Evolutionary conservation across 37 sponge, comb jelly and placozoan genomes (phyloP), one percentile per base, ranked within the genome.

Genomic region (Haliclona indistincta): DNA sequence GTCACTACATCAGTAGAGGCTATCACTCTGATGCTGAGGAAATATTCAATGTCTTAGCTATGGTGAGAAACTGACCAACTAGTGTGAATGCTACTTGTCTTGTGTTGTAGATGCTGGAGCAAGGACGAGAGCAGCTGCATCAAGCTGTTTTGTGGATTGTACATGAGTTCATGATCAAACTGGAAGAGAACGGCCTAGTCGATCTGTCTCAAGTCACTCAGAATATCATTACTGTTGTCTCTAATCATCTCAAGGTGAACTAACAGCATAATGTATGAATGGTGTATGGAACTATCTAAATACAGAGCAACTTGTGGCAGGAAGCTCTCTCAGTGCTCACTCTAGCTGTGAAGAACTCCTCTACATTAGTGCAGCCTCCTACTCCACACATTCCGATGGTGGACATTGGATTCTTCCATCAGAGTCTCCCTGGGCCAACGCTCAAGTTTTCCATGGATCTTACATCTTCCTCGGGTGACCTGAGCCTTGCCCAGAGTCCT

Each of bases 401-500:
- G 1, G 89, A 89, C 54, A 69, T 84, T 0, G 91, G 85, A 38
- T 62, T 74, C n/a, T 75, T 81, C 77, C 72, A 73, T 53, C 87
- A 86, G 68, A 71, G 79, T 35, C 92, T 93, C 28, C 93, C 93
- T 33, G 93, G 93, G 4, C 93, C 93, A 32, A 93, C 89, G 39
- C 78, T 93, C 38, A 64, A 77, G 65, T 93, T 93, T 76, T 43
- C 69, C 20, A 67, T 88, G 74, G 79, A 88, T 63, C 72, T 93
- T 0, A 47, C 67, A 20, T 58, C 39, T 38, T 68, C 69, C 2
- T 89, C 89, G 52, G 26, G 23, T 64, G 89, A 89, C 75, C 34
- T 89, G 38, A 42, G 56, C 1, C 89, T 83, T 20, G 53, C 71
- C 25, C 54, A 79, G 26, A 67, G 73, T 52, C 44, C 45, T 15